Evolutionary conservation across 2,797 vertebrate species (phyloP), one percentile per base, ranked within the genome.

Genomic region (Perodicticus potto): DNA sequence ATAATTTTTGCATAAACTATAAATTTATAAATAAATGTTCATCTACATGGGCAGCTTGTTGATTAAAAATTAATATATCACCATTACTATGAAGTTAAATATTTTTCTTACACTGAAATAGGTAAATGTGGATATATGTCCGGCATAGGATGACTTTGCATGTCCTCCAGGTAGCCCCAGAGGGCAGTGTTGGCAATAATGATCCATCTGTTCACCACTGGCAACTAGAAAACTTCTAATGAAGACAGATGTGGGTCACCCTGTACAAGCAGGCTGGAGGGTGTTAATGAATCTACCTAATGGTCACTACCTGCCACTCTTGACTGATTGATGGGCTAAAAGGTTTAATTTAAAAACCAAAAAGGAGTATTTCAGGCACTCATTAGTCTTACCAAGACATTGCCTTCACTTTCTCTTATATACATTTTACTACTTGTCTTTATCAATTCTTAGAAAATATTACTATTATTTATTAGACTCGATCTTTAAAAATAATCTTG

Each of bases 181-280:
- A 98, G 98, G 98, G 98, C 98, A 98, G 77, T 95, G 98, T 98
- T 98, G 97, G 97, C 98, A 98, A 98, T 99, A 99, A 99, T 98
- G 99, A 99, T 99, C 99, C 99, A 99, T 99, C 99, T 99, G 99
- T 99, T 99, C 99, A 93, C 98, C 98, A 97, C 98, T 98, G 98
- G 98, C 98, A 99, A 98, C 98, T 94, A 98, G 97, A 96, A 99
- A 98, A 99, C 98, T 99, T 99, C 99, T 99, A 99, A 99, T 99
- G 99, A 99, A 99, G 99, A 99, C 97, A 98, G 99, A 99, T 99
- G 99, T 98, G 98, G 98, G 98, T 98, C 98, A 98, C 98, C 98
- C 98, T 98, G 98, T 97, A 98, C 98, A 99, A 98, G 98, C 98
- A 98, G 96, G 97, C 99, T 98, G 98, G 98, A 97, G 99, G 99